These are phyloP conservation scores for Lamprologus speciosus DNA, from an alignment of 2,113 vertebrate species.

Conservation along the genomic window DNA sequence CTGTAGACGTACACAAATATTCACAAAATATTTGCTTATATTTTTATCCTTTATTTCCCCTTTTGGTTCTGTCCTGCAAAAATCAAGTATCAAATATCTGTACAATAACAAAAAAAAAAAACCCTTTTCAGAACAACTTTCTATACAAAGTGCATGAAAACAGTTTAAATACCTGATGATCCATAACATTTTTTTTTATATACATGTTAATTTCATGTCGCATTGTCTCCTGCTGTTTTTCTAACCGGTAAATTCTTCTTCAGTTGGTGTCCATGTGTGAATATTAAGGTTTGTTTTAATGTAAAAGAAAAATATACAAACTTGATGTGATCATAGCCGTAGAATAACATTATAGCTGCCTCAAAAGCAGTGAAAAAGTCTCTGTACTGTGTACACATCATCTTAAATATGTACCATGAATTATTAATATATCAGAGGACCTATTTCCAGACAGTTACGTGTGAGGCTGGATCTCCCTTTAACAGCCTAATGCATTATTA, in stretches of 20 bases:
- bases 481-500: neutral
- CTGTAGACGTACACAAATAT: neutral
- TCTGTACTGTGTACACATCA: neutral
- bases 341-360: neutral
- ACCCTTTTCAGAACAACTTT: neutral
- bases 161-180: neutral
- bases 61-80: neutral
- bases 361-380: neutral
- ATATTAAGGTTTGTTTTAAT: neutral
- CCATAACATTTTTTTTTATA: neutral
- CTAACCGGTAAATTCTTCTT: neutral
- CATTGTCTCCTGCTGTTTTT: fast-evolving
- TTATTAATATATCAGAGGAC: neutral
- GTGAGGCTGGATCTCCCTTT: neutral
- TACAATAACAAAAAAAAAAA: neutral
- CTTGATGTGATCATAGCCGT: neutral
- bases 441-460: neutral
- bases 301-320: neutral
- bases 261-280: neutral
- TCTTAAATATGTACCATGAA: neutral
- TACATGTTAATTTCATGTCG: fast-evolving
- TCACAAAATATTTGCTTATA: neutral
- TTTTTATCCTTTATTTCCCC: neutral
- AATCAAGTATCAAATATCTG: neutral
- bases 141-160: neutral